Conservation (phyloP, 2,797 vertebrate genomes). For the Graptemys geographica region DNA sequence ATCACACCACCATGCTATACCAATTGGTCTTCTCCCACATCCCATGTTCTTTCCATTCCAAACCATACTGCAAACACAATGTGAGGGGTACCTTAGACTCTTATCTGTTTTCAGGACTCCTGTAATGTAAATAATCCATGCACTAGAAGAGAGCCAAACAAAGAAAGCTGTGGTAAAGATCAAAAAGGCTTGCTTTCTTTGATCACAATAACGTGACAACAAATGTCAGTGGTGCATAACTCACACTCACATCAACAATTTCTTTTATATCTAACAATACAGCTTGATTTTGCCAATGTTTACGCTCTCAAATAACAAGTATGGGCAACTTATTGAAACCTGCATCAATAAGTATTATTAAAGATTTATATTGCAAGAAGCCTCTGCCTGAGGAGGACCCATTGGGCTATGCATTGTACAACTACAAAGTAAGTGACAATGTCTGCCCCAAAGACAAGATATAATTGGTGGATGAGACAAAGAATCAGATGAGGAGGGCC, state of each 20-base stretch:
- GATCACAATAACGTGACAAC: background rate
- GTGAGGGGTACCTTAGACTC: background rate
- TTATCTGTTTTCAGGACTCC: background rate
- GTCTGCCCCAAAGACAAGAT: background rate
- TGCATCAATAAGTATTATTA: background rate
- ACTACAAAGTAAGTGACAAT: fast-evolving
- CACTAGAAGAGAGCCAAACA: background rate
- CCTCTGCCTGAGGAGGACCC: background rate
- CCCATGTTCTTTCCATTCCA: background rate
- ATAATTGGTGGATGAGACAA: background rate
- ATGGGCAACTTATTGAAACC: background rate
- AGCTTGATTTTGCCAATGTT: background rate
- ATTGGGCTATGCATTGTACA: background rate
- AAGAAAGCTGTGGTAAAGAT: background rate
- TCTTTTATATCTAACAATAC: background rate
- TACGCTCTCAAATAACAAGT: background rate
- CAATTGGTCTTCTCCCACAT: background rate
- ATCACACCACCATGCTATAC: background rate
- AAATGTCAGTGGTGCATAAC: background rate
- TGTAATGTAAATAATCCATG: background rate
- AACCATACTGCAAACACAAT: background rate
- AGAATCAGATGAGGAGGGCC: background rate
- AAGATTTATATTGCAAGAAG: background rate
- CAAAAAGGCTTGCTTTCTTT: background rate
- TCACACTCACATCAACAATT: background rate